Evolutionary conservation across 2,797 vertebrate genomes (phyloP).

Genomic region (Columba guinea): DNA sequence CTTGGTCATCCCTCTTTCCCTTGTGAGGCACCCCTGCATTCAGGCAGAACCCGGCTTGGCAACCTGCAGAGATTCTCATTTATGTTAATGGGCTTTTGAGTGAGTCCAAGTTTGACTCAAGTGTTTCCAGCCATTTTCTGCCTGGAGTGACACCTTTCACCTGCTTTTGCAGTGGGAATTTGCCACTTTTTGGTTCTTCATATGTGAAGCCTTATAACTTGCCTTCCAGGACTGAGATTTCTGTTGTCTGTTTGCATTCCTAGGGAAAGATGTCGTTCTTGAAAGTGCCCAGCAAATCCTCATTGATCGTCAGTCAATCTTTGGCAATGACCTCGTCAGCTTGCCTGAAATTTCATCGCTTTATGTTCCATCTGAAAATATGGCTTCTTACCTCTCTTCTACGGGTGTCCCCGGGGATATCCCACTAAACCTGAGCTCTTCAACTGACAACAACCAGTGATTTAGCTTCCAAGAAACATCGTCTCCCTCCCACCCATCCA

Average conservation of each 20-base stretch:
- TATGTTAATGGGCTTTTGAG: not conserved
- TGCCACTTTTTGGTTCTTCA: not conserved
- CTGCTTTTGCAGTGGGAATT: not conserved
- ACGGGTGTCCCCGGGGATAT: constrained; percentile 33
- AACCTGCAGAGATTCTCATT: not conserved
- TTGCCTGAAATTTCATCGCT: constrained; percentile 49
- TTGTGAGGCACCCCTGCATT: not conserved
- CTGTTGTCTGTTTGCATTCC: not conserved
- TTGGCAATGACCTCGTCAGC: constrained; percentile 46
- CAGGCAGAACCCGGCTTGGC: not conserved
- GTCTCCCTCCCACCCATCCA: not conserved
- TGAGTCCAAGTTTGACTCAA: not conserved
- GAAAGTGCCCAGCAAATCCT: constrained; percentile 59
- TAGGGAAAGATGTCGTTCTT: constrained; percentile 59
- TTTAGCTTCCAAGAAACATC: not conserved
- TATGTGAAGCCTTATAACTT: not conserved
- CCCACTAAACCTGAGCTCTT: constrained; percentile 47
- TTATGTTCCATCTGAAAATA: constrained; percentile 46
- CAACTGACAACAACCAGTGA: constrained; percentile 48
- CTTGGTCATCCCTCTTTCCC: not conserved
- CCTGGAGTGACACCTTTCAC: not conserved
- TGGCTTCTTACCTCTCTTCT: constrained; percentile 43
- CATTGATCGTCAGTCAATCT: not conserved
- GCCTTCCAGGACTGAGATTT: not conserved
- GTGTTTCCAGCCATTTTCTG: not conserved